Conservation (phyloP, 2,888 invertebrate species). For the Hoplodrina blanda region DNA sequence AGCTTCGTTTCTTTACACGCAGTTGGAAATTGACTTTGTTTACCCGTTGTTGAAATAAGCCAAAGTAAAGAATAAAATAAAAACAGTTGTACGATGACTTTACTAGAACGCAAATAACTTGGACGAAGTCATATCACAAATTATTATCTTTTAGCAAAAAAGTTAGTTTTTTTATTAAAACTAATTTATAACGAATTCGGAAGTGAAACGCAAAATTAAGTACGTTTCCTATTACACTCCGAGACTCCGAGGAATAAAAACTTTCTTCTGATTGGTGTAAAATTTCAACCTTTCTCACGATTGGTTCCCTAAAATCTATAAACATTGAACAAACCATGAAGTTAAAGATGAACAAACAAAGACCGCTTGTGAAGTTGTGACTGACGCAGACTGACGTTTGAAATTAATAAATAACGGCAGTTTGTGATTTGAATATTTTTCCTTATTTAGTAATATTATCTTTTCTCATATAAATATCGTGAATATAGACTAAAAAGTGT, state of each 20-base stretch:
- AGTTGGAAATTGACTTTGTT: no score
- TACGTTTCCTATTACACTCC: background rate
- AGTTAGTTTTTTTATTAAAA: no score
- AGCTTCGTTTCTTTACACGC: background rate
- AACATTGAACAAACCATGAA: background rate
- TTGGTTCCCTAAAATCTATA: background rate
- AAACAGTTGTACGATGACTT: no score
- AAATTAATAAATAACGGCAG: conserved; percentile 47
- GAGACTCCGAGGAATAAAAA: no score
- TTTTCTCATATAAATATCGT: conserved; percentile 20
- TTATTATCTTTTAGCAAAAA: no score
- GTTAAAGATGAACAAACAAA: no score
- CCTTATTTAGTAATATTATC: background rate
- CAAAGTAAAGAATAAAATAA: no score
- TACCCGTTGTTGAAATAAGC: no score
- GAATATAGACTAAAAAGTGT: conserved; percentile 2
- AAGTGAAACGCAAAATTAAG: background rate
- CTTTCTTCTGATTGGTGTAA: background rate
- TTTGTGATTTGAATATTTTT: conserved; percentile 5
- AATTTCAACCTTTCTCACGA: accelerated
- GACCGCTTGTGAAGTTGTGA: no score
- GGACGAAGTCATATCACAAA: no score
- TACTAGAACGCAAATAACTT: no score
- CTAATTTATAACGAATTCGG: background rate
- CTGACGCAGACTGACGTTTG: conserved; percentile 25